Percentiles rank a stretch among this genome's conserved stretches.
These are phyloP conservation scores for Apotomis betuletana DNA, from an alignment of 2,888 invertebrate genomes.

Conservation along the genomic window DNA sequence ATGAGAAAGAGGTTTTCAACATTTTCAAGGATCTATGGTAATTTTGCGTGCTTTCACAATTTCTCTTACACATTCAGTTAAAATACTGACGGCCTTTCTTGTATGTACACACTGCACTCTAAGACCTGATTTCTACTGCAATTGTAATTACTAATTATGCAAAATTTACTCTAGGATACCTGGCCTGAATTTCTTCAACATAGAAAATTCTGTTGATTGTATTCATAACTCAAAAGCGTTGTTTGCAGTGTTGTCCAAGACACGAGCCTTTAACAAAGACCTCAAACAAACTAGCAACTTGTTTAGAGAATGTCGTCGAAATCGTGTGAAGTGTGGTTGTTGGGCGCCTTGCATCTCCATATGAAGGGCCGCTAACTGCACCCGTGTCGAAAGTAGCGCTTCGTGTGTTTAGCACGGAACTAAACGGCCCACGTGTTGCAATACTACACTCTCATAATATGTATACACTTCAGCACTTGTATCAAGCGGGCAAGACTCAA, in stretches of 20 bases:
- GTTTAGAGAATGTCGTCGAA: conserved; percentile 60
- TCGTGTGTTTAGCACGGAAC: conserved; percentile 74
- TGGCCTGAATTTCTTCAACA: conserved; percentile 21
- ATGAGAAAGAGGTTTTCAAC: background rate
- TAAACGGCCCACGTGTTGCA: conserved; percentile 66
- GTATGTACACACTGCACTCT: background rate
- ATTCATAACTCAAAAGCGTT: conserved; percentile 22
- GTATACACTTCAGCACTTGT: conserved; percentile 5
- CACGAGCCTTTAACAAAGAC: conserved; percentile 41
- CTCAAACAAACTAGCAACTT: conserved; percentile 48
- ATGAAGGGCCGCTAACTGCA: conserved; percentile 72
- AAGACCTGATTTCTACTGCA: conserved; percentile 9
- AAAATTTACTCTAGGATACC: conserved; percentile 17
- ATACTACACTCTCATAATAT: conserved; percentile 54
- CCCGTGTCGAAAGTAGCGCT: conserved; percentile 68
- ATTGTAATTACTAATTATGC: conserved; percentile 15
- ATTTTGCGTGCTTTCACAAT: conserved; percentile 4
- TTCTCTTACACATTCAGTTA: conserved; percentile 21
- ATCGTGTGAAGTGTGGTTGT: conserved; percentile 64
- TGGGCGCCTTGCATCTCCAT: conserved; percentile 57
- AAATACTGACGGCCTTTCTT: background rate
- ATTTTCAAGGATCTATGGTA: background rate
- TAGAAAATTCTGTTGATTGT: conserved; percentile 20
- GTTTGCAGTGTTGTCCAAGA: conserved; percentile 30
- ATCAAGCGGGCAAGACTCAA: background rate